Percentiles rank a stretch among this genome's conserved stretches.
These are phyloP conservation scores for Turritopsis rubra DNA, from an alignment of 30 jellyfish, hydroid and myxozoan species.

Conservation along the genomic window DNA sequence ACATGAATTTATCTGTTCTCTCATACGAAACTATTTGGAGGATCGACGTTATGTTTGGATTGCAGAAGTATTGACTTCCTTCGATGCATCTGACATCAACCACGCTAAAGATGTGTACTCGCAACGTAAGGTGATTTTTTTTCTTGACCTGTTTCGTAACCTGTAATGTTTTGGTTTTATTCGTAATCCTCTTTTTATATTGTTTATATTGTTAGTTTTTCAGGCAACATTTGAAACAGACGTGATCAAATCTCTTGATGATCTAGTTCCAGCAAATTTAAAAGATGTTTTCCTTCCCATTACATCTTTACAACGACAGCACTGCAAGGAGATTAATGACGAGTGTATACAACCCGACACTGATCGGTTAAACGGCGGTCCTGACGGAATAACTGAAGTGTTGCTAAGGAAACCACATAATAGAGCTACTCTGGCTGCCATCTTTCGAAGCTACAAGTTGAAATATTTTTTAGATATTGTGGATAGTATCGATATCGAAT, in stretches of 20 bases:
- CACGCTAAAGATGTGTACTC: conserved; percentile 37
- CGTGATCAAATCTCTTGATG: conserved; percentile 35
- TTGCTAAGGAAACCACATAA: conserved; percentile 31
- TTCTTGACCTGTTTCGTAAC: background rate
- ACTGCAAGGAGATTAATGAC: conserved; percentile 37
- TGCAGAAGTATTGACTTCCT: conserved; percentile 48
- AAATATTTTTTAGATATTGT: conserved; percentile 44
- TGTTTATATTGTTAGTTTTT: no score
- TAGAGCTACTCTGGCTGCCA: conserved; percentile 29
- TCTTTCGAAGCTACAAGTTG: conserved; percentile 33
- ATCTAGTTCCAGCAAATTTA: conserved; percentile 21
- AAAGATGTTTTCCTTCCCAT: conserved; percentile 36
- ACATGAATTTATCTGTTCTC: conserved; percentile 26
- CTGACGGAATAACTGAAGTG: conserved; percentile 28
- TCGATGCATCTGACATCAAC: conserved; percentile 25
- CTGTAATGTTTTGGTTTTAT: background rate
- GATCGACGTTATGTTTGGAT: conserved; percentile 7
- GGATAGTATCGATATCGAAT: conserved; percentile 65
- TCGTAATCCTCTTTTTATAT: background rate
- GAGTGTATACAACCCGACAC: conserved; percentile 25
- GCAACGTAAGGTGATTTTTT: conserved; percentile 20
- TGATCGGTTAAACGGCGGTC: conserved; percentile 37
- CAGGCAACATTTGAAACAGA: conserved; percentile 44
- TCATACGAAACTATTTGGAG: conserved; percentile 30
- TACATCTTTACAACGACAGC: conserved; percentile 38